Base-by-base conservation (phyloP, 1,140 invertebrate genomes). In the Myzus persicae region DNA sequence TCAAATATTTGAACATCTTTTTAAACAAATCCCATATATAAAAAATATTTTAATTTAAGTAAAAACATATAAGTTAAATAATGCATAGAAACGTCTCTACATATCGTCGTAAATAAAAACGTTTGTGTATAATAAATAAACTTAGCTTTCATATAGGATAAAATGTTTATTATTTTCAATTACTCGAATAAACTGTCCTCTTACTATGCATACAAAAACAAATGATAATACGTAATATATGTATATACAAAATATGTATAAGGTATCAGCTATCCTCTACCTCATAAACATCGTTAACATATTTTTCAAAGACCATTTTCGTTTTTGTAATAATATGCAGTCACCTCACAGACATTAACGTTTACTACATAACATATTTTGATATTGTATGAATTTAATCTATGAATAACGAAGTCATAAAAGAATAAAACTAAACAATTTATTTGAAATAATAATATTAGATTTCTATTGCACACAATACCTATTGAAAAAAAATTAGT, bases 161-260 rank as follows among this genome's bases (percentile, higher is more conserved):
- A 48, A 88, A 88, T 88, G 44, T 88, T 76, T 88, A 48, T 48
- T 51, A 88, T 88, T 88, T 88, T 88, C 42, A 88, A 88, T 88
- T 46, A 88, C 85, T 46, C 31, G 44, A 51, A 88, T n/a, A 46
- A 88, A 88, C 48, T 48, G 87, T 88, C 87, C 26, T 88, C 87
- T 85, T 85, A n/a, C n/a, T 36, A 88, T 51, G 46, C 44, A 51
- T n/a, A 88, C 87, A 48, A 51, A 88, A 87, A 88, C 87, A 88
- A 88, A 88, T 88, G 20, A 88, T 46, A 31, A 88, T 48, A n/a
- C 36, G 7, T 88, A 51, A 36, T 36, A 51, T 20, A 36, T 42
- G 44, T n/a, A 46, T n/a, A 46, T 44, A 44, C 31, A n/a, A 84
- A 84, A 40, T 84, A 84, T 84, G 81, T 38, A 40, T 76, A n/a